Percentiles rank a stretch among this genome's conserved stretches.
Conservation (phyloP, 2,888 invertebrate genomes). For the Clanis bilineata region DNA sequence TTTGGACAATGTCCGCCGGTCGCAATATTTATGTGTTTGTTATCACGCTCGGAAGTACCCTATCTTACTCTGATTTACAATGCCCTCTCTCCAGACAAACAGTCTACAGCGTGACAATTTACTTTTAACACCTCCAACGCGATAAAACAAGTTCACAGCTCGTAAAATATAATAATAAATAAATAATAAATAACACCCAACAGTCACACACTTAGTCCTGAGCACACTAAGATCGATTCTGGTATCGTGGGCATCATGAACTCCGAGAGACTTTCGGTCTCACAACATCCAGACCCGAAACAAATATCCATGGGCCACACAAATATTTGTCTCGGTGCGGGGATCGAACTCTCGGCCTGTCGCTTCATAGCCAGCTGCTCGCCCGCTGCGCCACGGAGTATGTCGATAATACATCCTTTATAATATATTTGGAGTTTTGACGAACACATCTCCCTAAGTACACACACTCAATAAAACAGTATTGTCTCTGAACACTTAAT, state of each 20-base stretch:
- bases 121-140: constrained; percentile 55
- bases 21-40: constrained; percentile 74
- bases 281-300: no score
- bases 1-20: constrained; percentile 67
- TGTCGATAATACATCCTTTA: constrained; percentile 20
- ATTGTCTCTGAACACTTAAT: neutral
- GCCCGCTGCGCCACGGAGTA: no score
- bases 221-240: no score
- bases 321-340: no score
- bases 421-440: constrained; percentile 9
- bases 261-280: no score
- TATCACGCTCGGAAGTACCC: constrained; percentile 67
- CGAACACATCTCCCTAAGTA: neutral
- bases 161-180: constrained; percentile 36
- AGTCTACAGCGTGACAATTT: constrained; percentile 59
- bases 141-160: constrained; percentile 47
- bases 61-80: constrained; percentile 70
- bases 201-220: no score
- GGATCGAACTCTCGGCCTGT: no score
- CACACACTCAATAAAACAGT: neutral
- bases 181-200: no score
- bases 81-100: constrained; percentile 58
- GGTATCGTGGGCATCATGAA: no score
- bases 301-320: no score
- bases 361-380: no score